Conservation (phyloP, 2,888 invertebrate species). For the Agrotis puta region DNA sequence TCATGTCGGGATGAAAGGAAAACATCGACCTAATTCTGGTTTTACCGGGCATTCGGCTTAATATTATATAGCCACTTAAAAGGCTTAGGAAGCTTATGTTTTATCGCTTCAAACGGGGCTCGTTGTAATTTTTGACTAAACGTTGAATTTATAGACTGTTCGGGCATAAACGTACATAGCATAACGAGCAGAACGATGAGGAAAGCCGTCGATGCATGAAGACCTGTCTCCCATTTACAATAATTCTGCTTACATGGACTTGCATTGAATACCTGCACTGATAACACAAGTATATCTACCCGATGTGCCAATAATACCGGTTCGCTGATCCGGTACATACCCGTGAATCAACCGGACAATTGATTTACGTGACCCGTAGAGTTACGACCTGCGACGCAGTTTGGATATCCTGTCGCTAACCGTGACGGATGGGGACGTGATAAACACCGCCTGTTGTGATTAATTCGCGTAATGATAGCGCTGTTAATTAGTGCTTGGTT, state of each 20-base stretch:
- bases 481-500: constrained; percentile 43
- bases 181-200: background rate
- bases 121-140: background rate
- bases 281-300: background rate
- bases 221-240: background rate
- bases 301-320: constrained; percentile 22
- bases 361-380: constrained; percentile 58
- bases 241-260: constrained; percentile 6
- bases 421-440: constrained; percentile 50
- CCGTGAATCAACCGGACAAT: constrained; percentile 56
- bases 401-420: constrained; percentile 35
- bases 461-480: constrained; percentile 51
- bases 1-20: background rate
- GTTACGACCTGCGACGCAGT: constrained; percentile 36
- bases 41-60: background rate
- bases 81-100: background rate
- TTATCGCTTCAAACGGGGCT: background rate
- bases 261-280: background rate
- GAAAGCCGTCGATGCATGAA: background rate
- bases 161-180: background rate
- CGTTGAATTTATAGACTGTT: background rate
- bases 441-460: constrained; percentile 51
- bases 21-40: background rate
- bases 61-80: background rate
- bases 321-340: constrained; percentile 35